phyloP scores from a whole-genome alignment of 2,888 invertebrate genomes.

The Philereme transversata region DNA sequence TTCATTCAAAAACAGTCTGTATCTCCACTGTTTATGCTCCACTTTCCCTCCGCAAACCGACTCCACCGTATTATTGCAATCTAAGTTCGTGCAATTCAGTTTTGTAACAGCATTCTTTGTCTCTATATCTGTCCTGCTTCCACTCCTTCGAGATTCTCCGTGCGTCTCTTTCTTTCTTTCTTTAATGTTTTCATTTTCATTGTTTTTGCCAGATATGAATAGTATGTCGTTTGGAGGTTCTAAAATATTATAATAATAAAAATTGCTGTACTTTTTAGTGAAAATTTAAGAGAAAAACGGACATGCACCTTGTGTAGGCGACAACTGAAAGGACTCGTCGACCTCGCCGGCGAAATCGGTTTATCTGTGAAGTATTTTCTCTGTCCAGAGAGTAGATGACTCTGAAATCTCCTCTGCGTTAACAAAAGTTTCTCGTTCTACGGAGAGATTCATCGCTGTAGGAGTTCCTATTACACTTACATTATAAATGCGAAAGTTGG shows the following conservation, averaged over 20 bases:
- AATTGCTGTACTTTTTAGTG: too few relatives aligned
- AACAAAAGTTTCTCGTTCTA: too few relatives aligned
- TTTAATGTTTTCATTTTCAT: conserved; percentile 44
- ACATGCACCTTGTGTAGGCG: too few relatives aligned
- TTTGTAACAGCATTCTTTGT: background rate
- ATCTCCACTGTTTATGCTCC: conserved; percentile 49
- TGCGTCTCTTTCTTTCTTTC: conserved; percentile 23
- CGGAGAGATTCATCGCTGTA: too few relatives aligned
- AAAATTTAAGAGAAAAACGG: too few relatives aligned
- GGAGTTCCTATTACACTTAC: too few relatives aligned
- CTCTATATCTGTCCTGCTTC: background rate
- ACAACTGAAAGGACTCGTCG: too few relatives aligned
- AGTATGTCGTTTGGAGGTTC: conserved; percentile 54
- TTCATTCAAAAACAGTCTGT: conserved; percentile 66
- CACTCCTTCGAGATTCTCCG: conserved; percentile 21
- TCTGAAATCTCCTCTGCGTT: too few relatives aligned
- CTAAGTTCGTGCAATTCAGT: conserved; percentile 55
- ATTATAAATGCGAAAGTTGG: too few relatives aligned
- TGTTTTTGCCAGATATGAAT: conserved; percentile 63
- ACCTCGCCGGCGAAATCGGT: too few relatives aligned
- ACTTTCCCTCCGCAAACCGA: conserved; percentile 62
- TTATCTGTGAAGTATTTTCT: too few relatives aligned
- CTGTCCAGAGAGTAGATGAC: too few relatives aligned
- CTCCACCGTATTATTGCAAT: conserved; percentile 55
- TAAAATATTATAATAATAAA: conserved; percentile 33